Evolutionary conservation across 37 sponge, comb jelly and placozoan species (phyloP).

Genomic region (Amphimedon queenslandica): DNA sequence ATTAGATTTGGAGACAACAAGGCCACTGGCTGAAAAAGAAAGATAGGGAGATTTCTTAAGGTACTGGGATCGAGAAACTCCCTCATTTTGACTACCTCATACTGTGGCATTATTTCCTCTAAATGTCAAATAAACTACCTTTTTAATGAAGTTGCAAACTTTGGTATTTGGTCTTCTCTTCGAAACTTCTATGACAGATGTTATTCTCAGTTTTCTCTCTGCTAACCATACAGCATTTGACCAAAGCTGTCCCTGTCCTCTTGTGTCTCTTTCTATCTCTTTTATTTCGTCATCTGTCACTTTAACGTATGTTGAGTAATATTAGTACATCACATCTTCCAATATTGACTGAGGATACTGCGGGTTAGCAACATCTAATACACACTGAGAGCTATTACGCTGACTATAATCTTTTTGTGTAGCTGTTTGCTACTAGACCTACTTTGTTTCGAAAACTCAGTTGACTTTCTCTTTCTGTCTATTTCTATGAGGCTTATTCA

Average conservation of each 20-base stretch:
- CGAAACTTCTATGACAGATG: not conserved
- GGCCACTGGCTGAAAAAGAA: not conserved
- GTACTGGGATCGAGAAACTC: not conserved
- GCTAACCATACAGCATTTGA: not conserved
- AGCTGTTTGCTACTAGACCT: not conserved
- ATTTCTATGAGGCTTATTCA: not conserved
- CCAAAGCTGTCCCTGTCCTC: not conserved
- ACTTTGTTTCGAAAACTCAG: not conserved
- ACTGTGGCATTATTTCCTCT: not conserved
- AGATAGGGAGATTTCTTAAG: not conserved
- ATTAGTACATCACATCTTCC: not conserved
- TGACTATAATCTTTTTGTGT: not conserved
- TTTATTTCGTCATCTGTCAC: not conserved
- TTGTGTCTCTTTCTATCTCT: conserved; percentile 4
- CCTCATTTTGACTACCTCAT: not conserved
- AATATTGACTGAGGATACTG: not conserved
- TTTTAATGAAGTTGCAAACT: not conserved
- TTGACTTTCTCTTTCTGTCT: conserved; percentile 11
- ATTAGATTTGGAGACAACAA: not conserved
- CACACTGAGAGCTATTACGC: not conserved
- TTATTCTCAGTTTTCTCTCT: not conserved
- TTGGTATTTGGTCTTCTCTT: not conserved
- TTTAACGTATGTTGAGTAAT: conserved; percentile 6
- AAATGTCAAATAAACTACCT: not conserved
- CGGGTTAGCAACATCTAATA: not conserved